Percentiles rank a stretch among this genome's conserved stretches.
phyloP scores from a whole-genome alignment of 2,113 vertebrate genomes.

The Recurvirostra avosetta region DNA sequence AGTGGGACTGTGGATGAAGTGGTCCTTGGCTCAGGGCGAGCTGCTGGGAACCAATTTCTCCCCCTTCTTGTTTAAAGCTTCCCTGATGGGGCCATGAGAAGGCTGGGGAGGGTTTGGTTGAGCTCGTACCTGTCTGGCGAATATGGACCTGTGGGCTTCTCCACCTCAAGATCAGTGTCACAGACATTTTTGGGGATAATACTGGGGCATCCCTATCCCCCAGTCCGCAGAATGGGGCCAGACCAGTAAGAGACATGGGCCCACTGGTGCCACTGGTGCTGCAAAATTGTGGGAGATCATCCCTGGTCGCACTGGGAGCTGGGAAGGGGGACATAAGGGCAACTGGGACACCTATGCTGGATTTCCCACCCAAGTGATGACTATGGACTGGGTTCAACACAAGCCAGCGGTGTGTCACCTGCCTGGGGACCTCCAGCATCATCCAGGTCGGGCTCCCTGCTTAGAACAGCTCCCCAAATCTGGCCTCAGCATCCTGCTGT shows the following conservation, averaged over 20 bases:
- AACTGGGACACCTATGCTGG: neutral
- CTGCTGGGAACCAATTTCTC: neutral
- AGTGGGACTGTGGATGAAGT: neutral
- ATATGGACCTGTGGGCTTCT: fast-evolving
- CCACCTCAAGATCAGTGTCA: neutral
- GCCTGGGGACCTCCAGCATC: neutral
- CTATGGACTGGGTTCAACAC: neutral
- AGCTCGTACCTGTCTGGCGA: neutral
- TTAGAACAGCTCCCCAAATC: neutral
- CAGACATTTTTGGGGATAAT: fast-evolving
- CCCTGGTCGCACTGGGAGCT: neutral
- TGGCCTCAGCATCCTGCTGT: neutral
- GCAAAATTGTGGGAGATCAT: neutral
- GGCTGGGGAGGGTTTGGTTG: neutral
- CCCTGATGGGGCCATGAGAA: neutral
- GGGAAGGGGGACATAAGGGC: too few species aligned
- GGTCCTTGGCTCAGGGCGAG: neutral
- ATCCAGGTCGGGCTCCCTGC: neutral
- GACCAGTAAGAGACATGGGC: neutral
- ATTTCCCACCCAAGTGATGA: neutral
- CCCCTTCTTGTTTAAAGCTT: neutral
- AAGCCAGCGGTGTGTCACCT: neutral
- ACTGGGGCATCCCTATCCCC: neutral
- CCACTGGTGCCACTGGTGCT: neutral
- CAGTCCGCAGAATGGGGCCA: neutral